These are phyloP conservation scores for Dendroctonus ponderosae DNA, from an alignment of 1,140 invertebrate species.

Conservation along the genomic window DNA sequence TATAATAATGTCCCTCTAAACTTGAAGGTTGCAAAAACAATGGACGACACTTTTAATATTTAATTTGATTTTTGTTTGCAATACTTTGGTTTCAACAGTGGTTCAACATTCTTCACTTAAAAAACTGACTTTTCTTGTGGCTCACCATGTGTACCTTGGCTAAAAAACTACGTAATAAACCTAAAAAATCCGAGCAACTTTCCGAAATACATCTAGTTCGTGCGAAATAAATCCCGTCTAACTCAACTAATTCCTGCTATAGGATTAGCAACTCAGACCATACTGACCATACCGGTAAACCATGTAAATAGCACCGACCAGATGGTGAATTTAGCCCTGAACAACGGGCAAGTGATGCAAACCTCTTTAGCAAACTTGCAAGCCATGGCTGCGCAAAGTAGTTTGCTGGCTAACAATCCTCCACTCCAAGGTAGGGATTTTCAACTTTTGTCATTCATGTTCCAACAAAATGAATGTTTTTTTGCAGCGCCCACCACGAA, in stretches of 20 bases:
- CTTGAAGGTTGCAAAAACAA: no score
- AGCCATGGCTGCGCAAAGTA: constrained; percentile 68
- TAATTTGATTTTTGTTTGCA: no score
- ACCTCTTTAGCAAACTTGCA: constrained; percentile 79
- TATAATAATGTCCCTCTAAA: no score
- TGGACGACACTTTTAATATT: no score
- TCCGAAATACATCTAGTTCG: no score
- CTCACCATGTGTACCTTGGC: no score
- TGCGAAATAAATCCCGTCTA: no score
- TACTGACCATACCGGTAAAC: constrained; percentile 88
- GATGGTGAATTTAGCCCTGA: constrained; percentile 76
- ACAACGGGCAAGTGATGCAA: constrained; percentile 80
- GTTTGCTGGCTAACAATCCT: constrained; percentile 43
- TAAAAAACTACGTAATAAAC: neutral
- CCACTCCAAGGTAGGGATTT: constrained; percentile 43
- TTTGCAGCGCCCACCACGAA: constrained; percentile 54
- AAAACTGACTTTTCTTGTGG: no score
- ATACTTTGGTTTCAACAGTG: no score
- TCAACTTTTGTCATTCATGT: neutral
- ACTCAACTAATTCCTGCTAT: constrained; percentile 5
- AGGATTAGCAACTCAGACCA: constrained; percentile 91
- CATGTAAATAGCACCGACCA: constrained; percentile 77
- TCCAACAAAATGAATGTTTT: constrained; percentile 3
- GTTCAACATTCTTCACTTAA: no score
- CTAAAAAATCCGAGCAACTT: no score